These are phyloP conservation scores for Sceliomorpha sp. DNA, from an alignment of 2,888 invertebrate genomes.

Conservation along the genomic window DNA sequence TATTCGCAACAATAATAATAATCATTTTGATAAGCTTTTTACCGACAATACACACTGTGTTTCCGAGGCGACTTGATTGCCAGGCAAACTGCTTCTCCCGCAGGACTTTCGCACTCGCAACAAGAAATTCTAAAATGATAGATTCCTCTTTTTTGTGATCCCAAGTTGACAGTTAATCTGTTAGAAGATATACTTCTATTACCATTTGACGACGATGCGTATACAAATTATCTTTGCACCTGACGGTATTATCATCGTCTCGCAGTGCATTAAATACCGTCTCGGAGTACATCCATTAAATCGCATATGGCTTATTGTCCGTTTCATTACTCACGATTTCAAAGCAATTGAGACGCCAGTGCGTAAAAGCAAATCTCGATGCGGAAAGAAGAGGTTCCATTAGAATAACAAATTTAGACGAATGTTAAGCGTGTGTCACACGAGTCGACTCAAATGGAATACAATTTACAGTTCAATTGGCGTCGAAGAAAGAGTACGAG, in stretches of 20 bases:
- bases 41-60: too few species aligned
- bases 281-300: slow-evolving; percentile 42
- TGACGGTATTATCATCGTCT: slow-evolving; percentile 41
- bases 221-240: slow-evolving; percentile 49
- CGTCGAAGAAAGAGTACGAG: slow-evolving; percentile 18
- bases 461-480: slow-evolving; percentile 34
- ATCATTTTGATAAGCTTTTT: too few species aligned
- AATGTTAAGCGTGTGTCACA: slow-evolving; percentile 42
- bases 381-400: slow-evolving; percentile 52
- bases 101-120: too few species aligned
- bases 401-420: slow-evolving; percentile 55
- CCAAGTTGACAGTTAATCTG: slow-evolving; percentile 22
- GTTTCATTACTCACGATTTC: slow-evolving; percentile 47
- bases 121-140: too few species aligned
- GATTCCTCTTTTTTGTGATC: too few species aligned
- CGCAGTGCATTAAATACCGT: slow-evolving; percentile 29
- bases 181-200: slow-evolving; percentile 31
- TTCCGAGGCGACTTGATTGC: too few species aligned
- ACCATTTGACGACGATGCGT: slow-evolving; percentile 36
- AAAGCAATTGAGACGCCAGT: slow-evolving; percentile 52
- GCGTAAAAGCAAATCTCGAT: slow-evolving; percentile 49
- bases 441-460: slow-evolving; percentile 32
- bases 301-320: slow-evolving; percentile 50
- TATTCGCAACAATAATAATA: too few species aligned
- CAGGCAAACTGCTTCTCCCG: too few species aligned